Evolutionary conservation across 2,113 vertebrate genomes (phyloP).

Genomic region (Upupa epops): DNA sequence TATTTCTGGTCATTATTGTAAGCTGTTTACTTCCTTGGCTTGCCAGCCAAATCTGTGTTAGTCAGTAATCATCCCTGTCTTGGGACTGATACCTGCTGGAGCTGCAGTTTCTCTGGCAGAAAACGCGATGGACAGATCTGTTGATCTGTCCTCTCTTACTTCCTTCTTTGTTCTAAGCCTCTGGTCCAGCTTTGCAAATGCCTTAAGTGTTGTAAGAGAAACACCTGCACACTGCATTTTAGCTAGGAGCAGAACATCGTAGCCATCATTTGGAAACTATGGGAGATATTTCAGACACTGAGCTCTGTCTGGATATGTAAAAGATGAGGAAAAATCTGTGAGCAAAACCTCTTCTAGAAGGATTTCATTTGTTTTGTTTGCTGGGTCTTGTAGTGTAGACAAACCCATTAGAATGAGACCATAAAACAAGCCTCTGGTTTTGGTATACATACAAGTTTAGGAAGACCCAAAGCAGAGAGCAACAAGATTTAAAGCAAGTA

Average conservation of each 20-base stretch:
- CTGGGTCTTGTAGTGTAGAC: background rate
- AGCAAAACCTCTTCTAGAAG: background rate
- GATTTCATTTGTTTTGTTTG: constrained; percentile 11
- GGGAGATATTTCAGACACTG: background rate
- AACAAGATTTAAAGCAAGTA: constrained; percentile 27
- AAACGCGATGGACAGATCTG: background rate
- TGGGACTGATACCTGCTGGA: background rate
- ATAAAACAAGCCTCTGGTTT: constrained; percentile 30
- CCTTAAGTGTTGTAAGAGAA: background rate
- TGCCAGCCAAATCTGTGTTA: background rate
- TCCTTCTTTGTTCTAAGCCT: background rate
- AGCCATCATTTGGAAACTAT: background rate
- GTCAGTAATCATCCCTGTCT: background rate
- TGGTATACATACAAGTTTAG: constrained; percentile 5
- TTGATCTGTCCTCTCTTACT: background rate
- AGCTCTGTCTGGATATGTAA: background rate
- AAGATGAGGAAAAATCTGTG: background rate
- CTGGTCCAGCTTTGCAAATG: background rate
- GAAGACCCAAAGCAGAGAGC: background rate
- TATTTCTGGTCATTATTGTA: background rate
- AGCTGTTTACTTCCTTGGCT: background rate
- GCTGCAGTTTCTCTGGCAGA: background rate
- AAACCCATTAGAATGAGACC: constrained; percentile 19
- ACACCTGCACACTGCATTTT: background rate
- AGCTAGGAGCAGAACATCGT: background rate